Base-by-base conservation (phyloP, 2,888 invertebrate genomes). In the Apomyelois bistriatella region DNA sequence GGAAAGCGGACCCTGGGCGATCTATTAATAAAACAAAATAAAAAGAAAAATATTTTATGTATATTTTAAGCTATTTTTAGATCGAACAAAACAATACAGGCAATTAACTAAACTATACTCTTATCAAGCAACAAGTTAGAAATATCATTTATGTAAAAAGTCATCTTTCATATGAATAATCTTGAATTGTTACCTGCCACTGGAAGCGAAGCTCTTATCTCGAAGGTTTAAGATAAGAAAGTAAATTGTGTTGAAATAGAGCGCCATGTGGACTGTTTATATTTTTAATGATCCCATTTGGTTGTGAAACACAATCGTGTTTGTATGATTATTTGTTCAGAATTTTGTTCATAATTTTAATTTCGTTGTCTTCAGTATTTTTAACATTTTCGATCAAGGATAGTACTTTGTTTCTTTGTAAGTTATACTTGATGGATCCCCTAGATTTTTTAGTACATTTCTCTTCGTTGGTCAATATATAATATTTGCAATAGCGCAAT, bases 401-500 rank as follows among this genome's bases (percentile, higher is more conserved):
- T 38, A 53, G 12, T 36, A 61, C 54, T 52, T 59, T 57, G 58
- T 64, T 68, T 30, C 58, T 61, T 53, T 63, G 22, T 52, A 60
- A 30, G 52, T 56, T 56, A 52, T 60, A 50, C 55, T 54, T 52
- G 22, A 53, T 53, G 47, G 56, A 56, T 17, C 60, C 60, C 15
- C 47, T 52, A 48, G 58, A 48, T 52, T 66, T 67, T 10, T 54
- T 55, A 1, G 65, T 57, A 59, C 79, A 83, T 52, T 69, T 69
- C 53, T 66, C 64, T 55, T 65, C 64, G 35, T 71, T 74, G 3
- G 63, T 76, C 16, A 82, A 53, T 54, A 82, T 62, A 58, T 75
- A 58, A 57, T 77, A 83, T 48, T 72, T 76, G 58, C 80, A 83
- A 59, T 74, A 72, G 38, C 62, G 58, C 22, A 66, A 36, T 55